These are phyloP conservation scores for Erynnis tages DNA, from an alignment of 2,888 invertebrate species.

Conservation along the genomic window DNA sequence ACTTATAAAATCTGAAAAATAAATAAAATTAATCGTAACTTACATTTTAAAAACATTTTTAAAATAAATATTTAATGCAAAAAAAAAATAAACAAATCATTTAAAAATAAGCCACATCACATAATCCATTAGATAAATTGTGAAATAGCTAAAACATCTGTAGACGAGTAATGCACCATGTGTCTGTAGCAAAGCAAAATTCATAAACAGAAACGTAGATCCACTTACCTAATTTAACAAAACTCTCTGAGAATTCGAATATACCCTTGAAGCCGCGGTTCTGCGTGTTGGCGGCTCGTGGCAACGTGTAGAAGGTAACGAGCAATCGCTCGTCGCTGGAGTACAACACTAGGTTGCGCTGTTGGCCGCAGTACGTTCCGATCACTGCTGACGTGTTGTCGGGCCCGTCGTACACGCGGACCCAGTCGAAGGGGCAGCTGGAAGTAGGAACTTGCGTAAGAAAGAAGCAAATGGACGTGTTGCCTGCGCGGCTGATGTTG, in stretches of 20 bases:
- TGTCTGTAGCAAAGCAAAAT: background rate
- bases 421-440: constrained; percentile 99
- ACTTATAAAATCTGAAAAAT: constrained; percentile 91
- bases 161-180: too few species aligned
- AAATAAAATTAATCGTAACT: background rate
- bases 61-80: too few species aligned
- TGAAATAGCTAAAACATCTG: too few species aligned
- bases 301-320: constrained; percentile 95
- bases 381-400: constrained; percentile 94
- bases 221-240: constrained; percentile 96
- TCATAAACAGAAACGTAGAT: background rate
- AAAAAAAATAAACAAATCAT: too few species aligned
- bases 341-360: constrained; percentile 96
- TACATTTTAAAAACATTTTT: too few species aligned
- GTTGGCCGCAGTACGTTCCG: constrained; percentile 98
- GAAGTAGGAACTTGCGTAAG: too few species aligned
- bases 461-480: too few species aligned
- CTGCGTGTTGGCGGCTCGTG: constrained; percentile 95
- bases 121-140: too few species aligned
- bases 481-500: too few species aligned
- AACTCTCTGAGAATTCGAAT: constrained; percentile 99
- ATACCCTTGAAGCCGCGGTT: constrained; percentile 99
- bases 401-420: constrained; percentile 97
- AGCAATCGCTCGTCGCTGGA: constrained; percentile 95
- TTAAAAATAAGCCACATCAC: too few species aligned